A percentile compares a stretch with the other conserved stretches of the same genome.
These are phyloP conservation scores for Pemphigus obesinymphae DNA, from an alignment of 1,140 invertebrate species.

Conservation along the genomic window DNA sequence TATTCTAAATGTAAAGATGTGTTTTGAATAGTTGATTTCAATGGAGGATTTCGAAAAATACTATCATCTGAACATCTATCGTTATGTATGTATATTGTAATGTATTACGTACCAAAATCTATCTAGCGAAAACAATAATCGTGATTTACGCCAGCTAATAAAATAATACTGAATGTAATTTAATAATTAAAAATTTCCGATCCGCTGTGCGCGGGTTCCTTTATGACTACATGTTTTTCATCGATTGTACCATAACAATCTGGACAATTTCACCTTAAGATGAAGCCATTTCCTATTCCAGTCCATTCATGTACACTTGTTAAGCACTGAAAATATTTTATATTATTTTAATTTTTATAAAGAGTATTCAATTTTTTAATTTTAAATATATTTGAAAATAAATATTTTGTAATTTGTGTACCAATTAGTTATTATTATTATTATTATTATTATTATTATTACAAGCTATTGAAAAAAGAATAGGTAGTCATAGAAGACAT, in stretches of 20 bases:
- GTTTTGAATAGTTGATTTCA: too few species aligned
- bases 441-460: slow-evolving; percentile 1
- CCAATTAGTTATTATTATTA: too few species aligned
- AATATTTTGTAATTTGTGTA: too few species aligned
- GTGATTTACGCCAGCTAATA: slow-evolving; percentile 44
- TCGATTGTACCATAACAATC: not conserved
- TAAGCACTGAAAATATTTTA: not conserved
- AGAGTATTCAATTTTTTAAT: not conserved
- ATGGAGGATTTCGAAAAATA: too few species aligned
- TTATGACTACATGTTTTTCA: not conserved
- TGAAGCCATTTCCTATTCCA: not conserved
- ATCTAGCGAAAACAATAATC: too few species aligned
- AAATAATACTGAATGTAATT: slow-evolving; percentile 52
- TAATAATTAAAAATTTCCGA: not conserved
- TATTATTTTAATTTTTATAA: too few species aligned
- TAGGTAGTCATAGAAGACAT: too few species aligned
- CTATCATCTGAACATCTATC: too few species aligned
- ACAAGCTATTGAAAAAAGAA: not conserved
- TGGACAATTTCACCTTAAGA: not conserved
- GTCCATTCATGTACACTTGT: not conserved
- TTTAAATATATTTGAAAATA: not conserved
- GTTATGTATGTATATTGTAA: too few species aligned
- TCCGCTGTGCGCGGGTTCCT: slow-evolving; percentile 30
- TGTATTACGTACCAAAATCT: too few species aligned
- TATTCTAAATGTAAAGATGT: not conserved